Evolutionary conservation across 2,113 vertebrate genomes (phyloP), one percentile per base, ranked within the genome.

Genomic region (Eptesicus fuscus): DNA sequence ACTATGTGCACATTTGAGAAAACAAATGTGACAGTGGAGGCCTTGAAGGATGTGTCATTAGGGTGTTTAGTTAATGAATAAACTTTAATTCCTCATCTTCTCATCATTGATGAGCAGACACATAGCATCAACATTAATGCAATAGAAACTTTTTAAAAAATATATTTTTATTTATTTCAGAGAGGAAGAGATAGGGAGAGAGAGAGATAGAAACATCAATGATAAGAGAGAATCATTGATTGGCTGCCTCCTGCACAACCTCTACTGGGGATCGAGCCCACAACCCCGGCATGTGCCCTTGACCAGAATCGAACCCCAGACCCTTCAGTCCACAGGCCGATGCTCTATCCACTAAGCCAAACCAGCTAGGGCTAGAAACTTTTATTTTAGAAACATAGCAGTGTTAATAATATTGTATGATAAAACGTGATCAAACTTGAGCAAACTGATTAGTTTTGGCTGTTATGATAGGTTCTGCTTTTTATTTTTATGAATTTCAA

Each of bases 31-130:
- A 53, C 69, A 49, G 28, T 78, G 51, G 28, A 82, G 88, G 17
- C 56, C 37, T 91, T 83, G 59, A 95, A 93, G 30, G 35, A 93
- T 88, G 28, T 85, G 22, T 65, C 63, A 95, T 90, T 80, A 63
- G 3, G 51, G 40, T 92, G 10, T 83, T 30, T 93, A 76, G 89
- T 76, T 94, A 96, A 70, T 79, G 42, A 70, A 49, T 40, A 91
- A 76, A 67, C 25, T 96, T 94, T 88, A 88, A 96, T 93, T 92
- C 23, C 83, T 96, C 74, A 92, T 80, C 35, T 92, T 80, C 35
- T 92, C 44, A 77, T 95, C 65, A 77, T 7, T 95, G 80, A 88
- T 53, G 12, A 76, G 49, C 13, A 95, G 13, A 56, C 80, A 96
- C 51, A 93, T 11, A 69, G 90, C 22, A 69, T 87, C 30, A 96